These are phyloP conservation scores for Pluvianellus socialis DNA, from an alignment of 2,113 vertebrate genomes.

Conservation along the genomic window DNA sequence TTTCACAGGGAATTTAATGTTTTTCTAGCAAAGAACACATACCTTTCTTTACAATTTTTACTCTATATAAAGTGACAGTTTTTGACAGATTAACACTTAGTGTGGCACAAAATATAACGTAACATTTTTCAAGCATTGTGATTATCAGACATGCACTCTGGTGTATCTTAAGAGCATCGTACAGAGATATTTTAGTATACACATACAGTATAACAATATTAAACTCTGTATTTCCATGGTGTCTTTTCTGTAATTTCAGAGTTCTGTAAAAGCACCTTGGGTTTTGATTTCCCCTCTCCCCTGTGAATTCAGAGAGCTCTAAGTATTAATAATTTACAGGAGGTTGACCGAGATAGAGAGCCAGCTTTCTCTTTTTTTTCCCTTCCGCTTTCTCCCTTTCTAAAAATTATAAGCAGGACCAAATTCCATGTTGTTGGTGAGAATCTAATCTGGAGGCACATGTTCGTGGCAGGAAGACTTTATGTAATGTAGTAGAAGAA, in stretches of 20 bases:
- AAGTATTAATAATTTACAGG: not conserved
- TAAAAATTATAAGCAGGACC: not conserved
- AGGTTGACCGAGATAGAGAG: not conserved
- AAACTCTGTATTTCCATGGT: not conserved
- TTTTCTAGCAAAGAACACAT: not conserved
- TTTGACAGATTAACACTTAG: not conserved
- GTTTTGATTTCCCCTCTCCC: not conserved
- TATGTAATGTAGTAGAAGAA: not conserved
- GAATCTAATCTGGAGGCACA: not conserved
- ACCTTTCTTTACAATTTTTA: not conserved
- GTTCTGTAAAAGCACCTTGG: not conserved
- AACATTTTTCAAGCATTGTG: not conserved
- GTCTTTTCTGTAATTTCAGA: not conserved
- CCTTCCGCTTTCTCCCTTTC: not conserved
- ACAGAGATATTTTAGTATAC: not conserved
- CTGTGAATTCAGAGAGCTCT: not conserved
- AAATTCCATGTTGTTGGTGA: not conserved
- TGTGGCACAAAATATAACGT: not conserved
- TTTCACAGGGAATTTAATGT: slow-evolving; percentile 21
- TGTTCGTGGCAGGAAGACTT: not conserved
- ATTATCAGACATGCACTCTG: not conserved
- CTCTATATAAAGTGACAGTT: not conserved
- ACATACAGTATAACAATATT: not conserved
- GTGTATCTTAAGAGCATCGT: not conserved
- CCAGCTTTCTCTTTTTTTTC: not conserved